Evolutionary conservation across 2,797 vertebrate species (phyloP).

Genomic region (Pseudochirops cupreus): DNA sequence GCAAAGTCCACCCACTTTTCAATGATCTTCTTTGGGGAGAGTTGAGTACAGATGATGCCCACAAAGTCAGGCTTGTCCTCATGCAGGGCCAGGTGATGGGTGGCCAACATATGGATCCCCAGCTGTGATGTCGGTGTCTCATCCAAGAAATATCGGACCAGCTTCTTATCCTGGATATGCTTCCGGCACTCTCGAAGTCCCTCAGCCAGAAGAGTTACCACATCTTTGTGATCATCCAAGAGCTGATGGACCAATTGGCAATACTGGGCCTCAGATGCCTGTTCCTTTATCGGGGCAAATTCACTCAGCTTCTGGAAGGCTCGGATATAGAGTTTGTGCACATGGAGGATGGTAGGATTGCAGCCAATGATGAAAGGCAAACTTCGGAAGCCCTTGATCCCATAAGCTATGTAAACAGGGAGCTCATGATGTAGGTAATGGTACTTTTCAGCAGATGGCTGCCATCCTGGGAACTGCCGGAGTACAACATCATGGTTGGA

Average conservation of each 20-base stretch:
- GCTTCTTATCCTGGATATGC: slow-evolving; percentile 92
- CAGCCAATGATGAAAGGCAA: slow-evolving; percentile 96
- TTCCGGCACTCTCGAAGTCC: slow-evolving; percentile 93
- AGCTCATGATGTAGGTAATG: slow-evolving; percentile 94
- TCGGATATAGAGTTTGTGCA: slow-evolving; percentile 96
- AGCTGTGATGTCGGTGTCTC: slow-evolving; percentile 94
- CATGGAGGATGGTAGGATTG: slow-evolving; percentile 95
- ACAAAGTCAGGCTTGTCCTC: slow-evolving; percentile 96
- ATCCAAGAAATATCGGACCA: slow-evolving; percentile 92
- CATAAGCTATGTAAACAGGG: slow-evolving; percentile 94
- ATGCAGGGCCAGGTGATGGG: slow-evolving; percentile 93
- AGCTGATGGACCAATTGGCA: slow-evolving; percentile 94
- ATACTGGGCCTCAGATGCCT: slow-evolving; percentile 89
- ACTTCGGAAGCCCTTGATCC: slow-evolving; percentile 94
- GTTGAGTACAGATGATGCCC: slow-evolving; percentile 95
- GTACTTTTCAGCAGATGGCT: slow-evolving; percentile 89
- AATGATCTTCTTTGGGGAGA: slow-evolving; percentile 95
- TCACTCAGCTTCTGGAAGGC: slow-evolving; percentile 95
- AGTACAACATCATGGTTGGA: slow-evolving; percentile 93
- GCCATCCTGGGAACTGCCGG: slow-evolving; percentile 95
- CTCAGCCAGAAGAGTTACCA: slow-evolving; percentile 94
- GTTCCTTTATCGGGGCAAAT: slow-evolving; percentile 91
- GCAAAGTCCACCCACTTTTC: slow-evolving; percentile 98
- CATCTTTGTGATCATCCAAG: slow-evolving; percentile 95
- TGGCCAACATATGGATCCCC: slow-evolving; percentile 95